Conservation (phyloP, 2,888 invertebrate species). For the Gnatocerus cornutus region DNA sequence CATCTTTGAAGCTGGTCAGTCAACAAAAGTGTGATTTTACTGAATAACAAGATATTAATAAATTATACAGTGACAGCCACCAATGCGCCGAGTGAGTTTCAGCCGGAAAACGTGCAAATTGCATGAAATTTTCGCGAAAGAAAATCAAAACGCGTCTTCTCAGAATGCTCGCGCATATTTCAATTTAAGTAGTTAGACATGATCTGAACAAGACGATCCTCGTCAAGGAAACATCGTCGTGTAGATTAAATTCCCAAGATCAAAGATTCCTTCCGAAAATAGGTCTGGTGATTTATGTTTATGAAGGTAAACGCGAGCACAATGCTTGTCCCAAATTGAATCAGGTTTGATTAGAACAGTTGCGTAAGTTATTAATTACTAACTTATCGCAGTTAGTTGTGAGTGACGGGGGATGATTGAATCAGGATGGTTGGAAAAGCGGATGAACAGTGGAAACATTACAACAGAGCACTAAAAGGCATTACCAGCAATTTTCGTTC, state of each 20-base stretch:
- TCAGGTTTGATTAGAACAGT: constrained; percentile 51
- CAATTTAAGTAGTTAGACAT: constrained; percentile 1
- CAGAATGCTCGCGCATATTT: neutral
- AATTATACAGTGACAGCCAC: no score
- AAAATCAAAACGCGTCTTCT: no score
- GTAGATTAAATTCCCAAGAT: constrained; percentile 42
- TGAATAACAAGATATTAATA: no score
- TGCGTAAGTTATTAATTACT: constrained; percentile 52
- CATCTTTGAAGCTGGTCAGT: no score
- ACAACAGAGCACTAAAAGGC: constrained; percentile 57
- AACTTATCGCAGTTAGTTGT: constrained; percentile 50
- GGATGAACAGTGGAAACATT: constrained; percentile 52
- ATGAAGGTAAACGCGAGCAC: constrained; percentile 41
- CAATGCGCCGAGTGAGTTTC: no score
- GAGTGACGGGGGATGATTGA: constrained; percentile 48
- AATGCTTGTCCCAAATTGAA: constrained; percentile 47
- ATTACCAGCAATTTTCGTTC: constrained; percentile 66
- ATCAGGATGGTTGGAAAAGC: constrained; percentile 45
- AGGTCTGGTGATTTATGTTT: constrained; percentile 47
- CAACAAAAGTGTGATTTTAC: no score
- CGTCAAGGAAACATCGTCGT: constrained; percentile 24
- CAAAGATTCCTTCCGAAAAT: constrained; percentile 40
- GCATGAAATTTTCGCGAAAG: no score
- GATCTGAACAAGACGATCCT: constrained; percentile 26
- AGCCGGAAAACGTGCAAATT: no score